A percentile compares a stretch with the other conserved stretches of the same genome.
Conservation (phyloP, 2,888 invertebrate genomes). For the Lasioglossum pauxillum region DNA sequence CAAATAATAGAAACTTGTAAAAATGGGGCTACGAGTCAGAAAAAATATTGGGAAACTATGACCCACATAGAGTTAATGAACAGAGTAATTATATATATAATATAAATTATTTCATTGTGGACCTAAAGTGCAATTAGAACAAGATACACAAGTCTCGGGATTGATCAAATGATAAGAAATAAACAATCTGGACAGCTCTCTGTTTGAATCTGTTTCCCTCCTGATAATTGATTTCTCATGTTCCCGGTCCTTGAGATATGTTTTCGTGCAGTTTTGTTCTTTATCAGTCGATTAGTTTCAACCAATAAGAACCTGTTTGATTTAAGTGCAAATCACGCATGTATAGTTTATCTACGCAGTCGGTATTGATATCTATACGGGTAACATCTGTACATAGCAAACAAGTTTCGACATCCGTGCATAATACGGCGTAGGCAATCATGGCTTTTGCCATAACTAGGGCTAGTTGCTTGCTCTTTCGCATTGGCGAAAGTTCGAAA, state of each 20-base stretch:
- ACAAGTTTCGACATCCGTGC: not conserved
- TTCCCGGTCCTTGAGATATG: not conserved
- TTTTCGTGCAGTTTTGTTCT: slow-evolving; percentile 24
- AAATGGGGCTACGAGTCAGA: not conserved
- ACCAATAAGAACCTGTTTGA: slow-evolving; percentile 18
- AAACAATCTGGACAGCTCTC: not conserved
- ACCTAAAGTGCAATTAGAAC: slow-evolving; percentile 42
- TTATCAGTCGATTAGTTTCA: slow-evolving; percentile 49
- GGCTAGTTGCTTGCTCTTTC: slow-evolving; percentile 65
- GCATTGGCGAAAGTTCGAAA: slow-evolving; percentile 52
- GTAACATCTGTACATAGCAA: not conserved
- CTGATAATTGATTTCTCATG: not conserved
- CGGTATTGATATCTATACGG: not conserved
- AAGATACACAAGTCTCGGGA: slow-evolving; percentile 1
- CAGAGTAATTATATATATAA: not conserved
- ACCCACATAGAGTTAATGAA: not conserved
- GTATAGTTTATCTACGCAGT: not conserved
- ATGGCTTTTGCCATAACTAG: slow-evolving; percentile 75
- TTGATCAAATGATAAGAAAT: slow-evolving; percentile 23
- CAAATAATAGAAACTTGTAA: not conserved
- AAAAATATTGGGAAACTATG: not conserved
- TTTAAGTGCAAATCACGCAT: not conserved
- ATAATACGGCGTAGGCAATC: slow-evolving; percentile 26
- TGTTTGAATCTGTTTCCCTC: not conserved
- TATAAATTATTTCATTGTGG: slow-evolving; percentile 41